These are phyloP conservation scores for Bradypus variegatus DNA, from an alignment of 2,797 vertebrate genomes.

Conservation along the genomic window DNA sequence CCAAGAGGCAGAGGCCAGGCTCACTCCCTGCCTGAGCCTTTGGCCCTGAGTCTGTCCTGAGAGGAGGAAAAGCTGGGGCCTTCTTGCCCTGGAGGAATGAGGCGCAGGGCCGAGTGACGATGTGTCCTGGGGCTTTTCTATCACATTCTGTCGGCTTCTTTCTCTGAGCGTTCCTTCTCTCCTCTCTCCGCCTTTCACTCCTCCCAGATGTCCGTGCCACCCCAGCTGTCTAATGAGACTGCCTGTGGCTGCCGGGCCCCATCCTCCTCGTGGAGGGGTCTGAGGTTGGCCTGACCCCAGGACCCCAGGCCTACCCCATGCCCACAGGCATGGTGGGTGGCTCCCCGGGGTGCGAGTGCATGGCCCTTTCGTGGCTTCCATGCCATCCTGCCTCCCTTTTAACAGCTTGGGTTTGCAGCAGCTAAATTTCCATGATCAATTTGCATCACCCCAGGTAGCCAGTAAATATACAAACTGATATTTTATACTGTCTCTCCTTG, in stretches of 20 bases:
- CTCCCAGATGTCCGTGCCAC: slow-evolving; percentile 85
- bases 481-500: slow-evolving; percentile 32
- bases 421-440: slow-evolving; percentile 65
- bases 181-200: slow-evolving; percentile 73
- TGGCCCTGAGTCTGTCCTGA: background rate
- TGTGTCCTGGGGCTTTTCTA: background rate
- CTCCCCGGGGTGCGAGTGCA: slow-evolving; percentile 67
- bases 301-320: slow-evolving; percentile 58
- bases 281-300: slow-evolving; percentile 87
- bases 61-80: background rate
- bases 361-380: slow-evolving; percentile 68
- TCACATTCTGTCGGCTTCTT: slow-evolving; percentile 19
- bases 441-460: slow-evolving; percentile 43
- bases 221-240: slow-evolving; percentile 86
- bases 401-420: slow-evolving; percentile 23
- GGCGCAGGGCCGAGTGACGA: background rate
- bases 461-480: slow-evolving; percentile 39
- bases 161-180: slow-evolving; percentile 66
- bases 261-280: slow-evolving; percentile 89
- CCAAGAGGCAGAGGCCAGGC: fast-evolving
- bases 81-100: background rate
- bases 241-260: slow-evolving; percentile 81
- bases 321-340: slow-evolving; percentile 61
- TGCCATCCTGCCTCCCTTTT: slow-evolving; percentile 49
- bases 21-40: background rate